Evolutionary conservation across 2,888 invertebrate species (phyloP), one percentile per base, ranked within the genome.

Genomic region (Melieria crassipennis): DNA sequence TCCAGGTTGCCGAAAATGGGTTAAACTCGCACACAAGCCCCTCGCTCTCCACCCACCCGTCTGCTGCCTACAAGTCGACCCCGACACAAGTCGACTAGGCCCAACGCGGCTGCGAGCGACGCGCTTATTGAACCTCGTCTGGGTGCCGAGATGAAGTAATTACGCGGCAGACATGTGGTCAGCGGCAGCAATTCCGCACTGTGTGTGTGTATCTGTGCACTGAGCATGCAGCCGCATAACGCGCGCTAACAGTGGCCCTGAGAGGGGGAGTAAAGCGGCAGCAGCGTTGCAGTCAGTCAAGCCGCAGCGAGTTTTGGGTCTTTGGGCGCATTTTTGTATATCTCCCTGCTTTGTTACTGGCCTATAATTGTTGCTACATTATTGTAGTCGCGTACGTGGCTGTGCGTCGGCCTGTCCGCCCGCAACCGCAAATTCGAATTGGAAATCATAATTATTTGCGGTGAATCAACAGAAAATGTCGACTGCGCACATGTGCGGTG

Each of bases 401-500:
- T 30, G 30, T 30, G 30, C 30, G 30, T 2, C 30, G 30, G 30
- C 30, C 30, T 30, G 30, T 30, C 71, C 76, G 75, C 73, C 72
- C 71, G 71, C 77, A 71, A 75, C 75, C 75, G 70, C 65, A 68
- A 67, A 65, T 71, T 76, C 70, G 73, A 76, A 62, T 69, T 76
- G 71, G 69, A 75, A 76, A 71, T 77, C 73, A 75, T 76, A 78
- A 81, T 80, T 81, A 80, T 79, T 73, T 78, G 65, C 65, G 75
- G 76, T 81, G 81, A 81, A 77, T 78, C 79, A 78, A 77, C 81
- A 78, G 42, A 81, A 79, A 75, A 60, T n/a, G 45, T 50, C 13
- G 7, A 7, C 5, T 4, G 7, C 50, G 11, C 42, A 48, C 10
- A 42, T 48, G 2, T 63, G n/a, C 30, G 30, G 30, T 30, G 30